phyloP scores from a whole-genome alignment of 1,140 invertebrate species.

The Neodiprion pinetum region DNA sequence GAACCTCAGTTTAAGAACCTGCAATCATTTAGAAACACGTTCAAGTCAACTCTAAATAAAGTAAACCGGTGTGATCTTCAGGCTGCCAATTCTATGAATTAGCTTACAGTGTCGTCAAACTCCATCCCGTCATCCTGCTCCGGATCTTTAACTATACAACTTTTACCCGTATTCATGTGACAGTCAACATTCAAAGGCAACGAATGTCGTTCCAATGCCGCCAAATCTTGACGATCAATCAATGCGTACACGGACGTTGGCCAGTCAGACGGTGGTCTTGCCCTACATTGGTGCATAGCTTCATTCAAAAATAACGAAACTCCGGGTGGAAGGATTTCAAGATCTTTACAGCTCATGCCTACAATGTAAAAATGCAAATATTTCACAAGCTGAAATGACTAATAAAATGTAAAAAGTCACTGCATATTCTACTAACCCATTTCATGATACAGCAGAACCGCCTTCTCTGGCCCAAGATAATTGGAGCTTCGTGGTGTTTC shows the following conservation, averaged over 20 bases:
- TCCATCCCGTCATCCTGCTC: constrained; percentile 74
- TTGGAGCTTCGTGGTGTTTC: constrained; percentile 43
- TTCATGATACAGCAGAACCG: constrained; percentile 51
- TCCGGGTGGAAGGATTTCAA: constrained; percentile 79
- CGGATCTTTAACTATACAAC: constrained; percentile 49
- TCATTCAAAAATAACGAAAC: constrained; percentile 78
- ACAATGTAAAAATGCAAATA: constrained; percentile 19
- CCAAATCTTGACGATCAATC: constrained; percentile 81
- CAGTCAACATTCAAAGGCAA: constrained; percentile 35
- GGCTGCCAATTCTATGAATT: constrained; percentile 12
- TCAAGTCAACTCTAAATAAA: not conserved
- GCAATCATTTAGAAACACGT: constrained; percentile 27
- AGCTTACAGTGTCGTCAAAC: constrained; percentile 61
- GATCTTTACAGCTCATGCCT: constrained; percentile 73
- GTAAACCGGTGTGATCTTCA: not conserved
- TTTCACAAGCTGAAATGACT: not conserved
- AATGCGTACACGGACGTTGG: constrained; percentile 77
- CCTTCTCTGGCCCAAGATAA: constrained; percentile 38
- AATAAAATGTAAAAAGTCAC: not conserved
- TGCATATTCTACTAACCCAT: constrained; percentile 38
- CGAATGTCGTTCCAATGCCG: constrained; percentile 62
- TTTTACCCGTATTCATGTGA: constrained; percentile 33
- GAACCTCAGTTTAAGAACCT: constrained; percentile 75
- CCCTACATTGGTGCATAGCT: constrained; percentile 77
- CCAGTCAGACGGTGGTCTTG: constrained; percentile 81